phyloP scores from a whole-genome alignment of 2,113 vertebrate species.

The Tachysurus vachellii region DNA sequence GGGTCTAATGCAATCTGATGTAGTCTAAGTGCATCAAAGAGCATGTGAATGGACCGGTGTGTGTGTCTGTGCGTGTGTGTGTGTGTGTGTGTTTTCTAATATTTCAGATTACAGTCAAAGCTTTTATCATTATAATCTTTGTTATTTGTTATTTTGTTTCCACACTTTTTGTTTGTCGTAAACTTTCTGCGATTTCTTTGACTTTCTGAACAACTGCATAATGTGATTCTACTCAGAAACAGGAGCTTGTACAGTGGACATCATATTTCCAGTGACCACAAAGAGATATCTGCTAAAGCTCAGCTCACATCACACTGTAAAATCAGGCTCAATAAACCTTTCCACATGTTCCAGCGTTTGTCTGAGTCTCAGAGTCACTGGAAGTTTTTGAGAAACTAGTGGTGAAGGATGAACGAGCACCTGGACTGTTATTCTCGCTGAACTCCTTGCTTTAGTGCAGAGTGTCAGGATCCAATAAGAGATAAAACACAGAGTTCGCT shows the following conservation, averaged over 20 bases:
- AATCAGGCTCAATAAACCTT: not conserved
- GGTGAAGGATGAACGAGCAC: not conserved
- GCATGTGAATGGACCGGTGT: conserved; percentile 53
- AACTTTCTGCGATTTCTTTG: not conserved
- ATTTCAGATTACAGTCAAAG: not conserved
- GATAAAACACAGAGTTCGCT: not conserved
- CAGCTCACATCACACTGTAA: not conserved
- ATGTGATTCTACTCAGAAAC: not conserved
- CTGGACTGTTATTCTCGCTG: not conserved
- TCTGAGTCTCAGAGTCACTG: not conserved
- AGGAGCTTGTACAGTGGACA: not conserved
- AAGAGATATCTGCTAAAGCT: not conserved
- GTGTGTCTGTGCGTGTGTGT: conserved; percentile 15
- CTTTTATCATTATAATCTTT: not conserved
- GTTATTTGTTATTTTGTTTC: not conserved
- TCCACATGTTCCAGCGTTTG: not conserved
- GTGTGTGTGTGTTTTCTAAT: not conserved
- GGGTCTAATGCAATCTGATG: conserved; percentile 58
- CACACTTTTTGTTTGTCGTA: not conserved
- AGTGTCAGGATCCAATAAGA: not conserved
- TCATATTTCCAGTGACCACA: not conserved
- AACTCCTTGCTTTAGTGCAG: not conserved
- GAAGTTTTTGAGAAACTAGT: not conserved
- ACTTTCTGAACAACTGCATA: not conserved
- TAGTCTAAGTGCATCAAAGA: conserved; percentile 64